Conservation (phyloP, 2,797 vertebrate species). For the Falco novaeseelandiae region DNA sequence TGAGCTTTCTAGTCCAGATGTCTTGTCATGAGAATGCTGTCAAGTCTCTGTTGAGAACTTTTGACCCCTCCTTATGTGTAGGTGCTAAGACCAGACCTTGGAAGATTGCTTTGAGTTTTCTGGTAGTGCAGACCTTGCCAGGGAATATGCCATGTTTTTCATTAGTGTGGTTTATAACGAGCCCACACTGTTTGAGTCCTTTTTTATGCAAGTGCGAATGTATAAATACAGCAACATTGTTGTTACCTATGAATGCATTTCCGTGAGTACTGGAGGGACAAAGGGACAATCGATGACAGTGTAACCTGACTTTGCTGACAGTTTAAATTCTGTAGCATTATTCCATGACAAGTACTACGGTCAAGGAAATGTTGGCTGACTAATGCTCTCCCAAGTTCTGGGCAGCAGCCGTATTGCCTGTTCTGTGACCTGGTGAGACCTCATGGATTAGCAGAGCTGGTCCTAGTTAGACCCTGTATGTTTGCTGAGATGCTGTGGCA, state of each 20-base stretch:
- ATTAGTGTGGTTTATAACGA: neutral
- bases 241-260: neutral
- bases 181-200: neutral
- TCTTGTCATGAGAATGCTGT: neutral
- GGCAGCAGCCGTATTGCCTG: neutral
- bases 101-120: neutral
- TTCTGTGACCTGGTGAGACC: neutral
- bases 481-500: neutral
- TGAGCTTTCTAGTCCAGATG: neutral
- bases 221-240: neutral
- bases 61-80: neutral
- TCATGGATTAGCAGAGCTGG: neutral
- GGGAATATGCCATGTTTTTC: neutral
- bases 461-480: neutral
- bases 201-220: neutral
- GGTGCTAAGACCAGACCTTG: neutral
- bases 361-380: neutral
- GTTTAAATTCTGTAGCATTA: neutral
- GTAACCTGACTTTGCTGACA: neutral
- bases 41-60: neutral
- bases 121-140: neutral
- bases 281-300: fast-evolving
- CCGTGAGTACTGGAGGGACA: neutral
- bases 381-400: neutral
- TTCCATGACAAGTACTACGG: neutral